phyloP scores from a whole-genome alignment of 2,797 vertebrate species.

The Glossophaga mutica region DNA sequence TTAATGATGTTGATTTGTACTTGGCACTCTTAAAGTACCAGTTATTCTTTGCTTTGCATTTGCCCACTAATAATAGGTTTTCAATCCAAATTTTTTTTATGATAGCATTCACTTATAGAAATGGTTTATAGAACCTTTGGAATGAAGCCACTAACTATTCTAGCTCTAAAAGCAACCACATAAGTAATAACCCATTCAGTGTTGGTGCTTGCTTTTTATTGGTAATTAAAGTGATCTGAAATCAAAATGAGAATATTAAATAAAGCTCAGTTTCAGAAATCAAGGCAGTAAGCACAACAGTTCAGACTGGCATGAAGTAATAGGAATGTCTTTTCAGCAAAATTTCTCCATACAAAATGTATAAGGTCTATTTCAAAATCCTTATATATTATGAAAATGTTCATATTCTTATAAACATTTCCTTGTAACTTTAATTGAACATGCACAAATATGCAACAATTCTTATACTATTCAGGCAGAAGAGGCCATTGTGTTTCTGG shows the following conservation, averaged over 20 bases:
- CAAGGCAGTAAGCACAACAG: conserved; percentile 42
- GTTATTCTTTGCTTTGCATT: neutral
- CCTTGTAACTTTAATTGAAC: conserved; percentile 24
- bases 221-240: conserved; percentile 69
- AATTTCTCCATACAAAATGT: conserved; percentile 34
- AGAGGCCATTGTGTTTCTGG: neutral
- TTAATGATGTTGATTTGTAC: conserved; percentile 9
- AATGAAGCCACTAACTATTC: conserved; percentile 50
- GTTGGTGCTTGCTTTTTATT: conserved; percentile 67
- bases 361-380: conserved; percentile 24
- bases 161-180: conserved; percentile 53
- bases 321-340: neutral
- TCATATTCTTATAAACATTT: conserved; percentile 27
- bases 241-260: conserved; percentile 68
- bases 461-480: neutral
- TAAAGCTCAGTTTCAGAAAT: conserved; percentile 55
- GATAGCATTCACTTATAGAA: conserved; percentile 61
- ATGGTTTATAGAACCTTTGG: conserved; percentile 38
- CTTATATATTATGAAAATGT: conserved; percentile 33
- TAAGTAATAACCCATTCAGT: conserved; percentile 38
- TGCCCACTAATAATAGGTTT: neutral
- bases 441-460: neutral
- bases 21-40: neutral
- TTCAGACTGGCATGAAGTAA: conserved; percentile 32
- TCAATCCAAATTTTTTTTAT: conserved; percentile 48